phyloP scores from a whole-genome alignment of 37 sponge, comb jelly and placozoan genomes.

The Cliona cf. orientalis region DNA sequence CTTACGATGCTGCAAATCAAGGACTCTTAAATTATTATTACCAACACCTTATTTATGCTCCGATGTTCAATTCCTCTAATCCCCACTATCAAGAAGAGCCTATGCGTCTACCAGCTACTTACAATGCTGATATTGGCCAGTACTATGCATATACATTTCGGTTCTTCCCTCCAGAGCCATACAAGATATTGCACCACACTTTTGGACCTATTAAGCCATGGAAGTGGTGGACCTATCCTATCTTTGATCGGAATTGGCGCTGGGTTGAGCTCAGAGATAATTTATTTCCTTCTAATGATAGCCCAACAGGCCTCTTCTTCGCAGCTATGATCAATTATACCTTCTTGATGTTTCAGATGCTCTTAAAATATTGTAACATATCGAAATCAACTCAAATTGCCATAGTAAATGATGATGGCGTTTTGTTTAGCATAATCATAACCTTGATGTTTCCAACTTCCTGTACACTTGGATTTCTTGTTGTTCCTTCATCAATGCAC shows the following conservation, averaged over 20 bases:
- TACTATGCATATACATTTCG: conserved; percentile 9
- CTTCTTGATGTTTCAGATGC: too few relatives aligned
- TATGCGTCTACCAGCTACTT: conserved; percentile 25
- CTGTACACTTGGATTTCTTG: neutral
- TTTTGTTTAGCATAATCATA: too few relatives aligned
- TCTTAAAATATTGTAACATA: too few relatives aligned
- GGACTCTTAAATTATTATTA: conserved; percentile 24
- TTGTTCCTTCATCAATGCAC: conserved; percentile 8
- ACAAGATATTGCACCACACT: conserved; percentile 31
- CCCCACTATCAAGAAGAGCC: neutral
- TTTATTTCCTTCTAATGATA: too few relatives aligned
- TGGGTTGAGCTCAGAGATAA: conserved; percentile 24
- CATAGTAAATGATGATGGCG: too few relatives aligned
- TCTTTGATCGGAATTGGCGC: conserved; percentile 27
- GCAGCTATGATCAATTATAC: too few relatives aligned
- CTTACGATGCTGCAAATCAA: neutral
- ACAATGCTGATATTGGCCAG: conserved; percentile 32
- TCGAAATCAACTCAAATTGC: too few relatives aligned
- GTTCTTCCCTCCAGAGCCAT: neutral
- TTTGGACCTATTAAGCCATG: conserved; percentile 44
- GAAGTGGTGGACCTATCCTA: conserved; percentile 30
- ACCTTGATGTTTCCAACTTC: neutral
- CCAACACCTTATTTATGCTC: neutral
- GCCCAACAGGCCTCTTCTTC: too few relatives aligned
- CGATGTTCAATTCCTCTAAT: conserved; percentile 14